These are phyloP conservation scores for Temnothorax ravouxi DNA, from an alignment of 2,888 invertebrate genomes.

Conservation along the genomic window DNA sequence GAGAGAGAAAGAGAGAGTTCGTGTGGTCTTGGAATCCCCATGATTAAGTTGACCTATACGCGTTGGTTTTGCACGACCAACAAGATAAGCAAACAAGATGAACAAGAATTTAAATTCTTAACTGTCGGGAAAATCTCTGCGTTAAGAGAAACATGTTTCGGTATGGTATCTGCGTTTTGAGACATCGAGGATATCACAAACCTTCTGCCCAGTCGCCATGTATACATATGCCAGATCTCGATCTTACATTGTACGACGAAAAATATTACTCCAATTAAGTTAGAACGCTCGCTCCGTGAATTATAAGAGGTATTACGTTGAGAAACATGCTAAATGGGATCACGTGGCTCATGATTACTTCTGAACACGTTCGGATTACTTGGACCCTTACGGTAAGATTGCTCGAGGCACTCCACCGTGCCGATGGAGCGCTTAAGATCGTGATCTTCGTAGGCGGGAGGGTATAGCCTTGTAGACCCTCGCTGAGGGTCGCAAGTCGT, in stretches of 20 bases:
- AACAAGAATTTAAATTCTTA: slow-evolving; percentile 1
- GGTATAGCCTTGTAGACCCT: slow-evolving; percentile 2
- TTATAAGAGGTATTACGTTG: slow-evolving; percentile 43
- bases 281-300: slow-evolving; percentile 19
- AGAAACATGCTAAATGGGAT: slow-evolving; percentile 48
- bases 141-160: not conserved
- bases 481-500: slow-evolving; percentile 41
- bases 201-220: not conserved
- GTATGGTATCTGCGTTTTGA: not conserved
- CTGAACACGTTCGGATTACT: slow-evolving; percentile 49
- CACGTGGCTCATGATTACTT: slow-evolving; percentile 51
- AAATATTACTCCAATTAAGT: slow-evolving; percentile 9
- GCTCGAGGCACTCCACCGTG: slow-evolving; percentile 16
- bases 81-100: not conserved
- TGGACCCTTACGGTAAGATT: slow-evolving; percentile 39
- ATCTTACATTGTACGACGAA: not conserved
- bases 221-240: not conserved
- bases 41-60: slow-evolving; percentile 16
- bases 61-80: not conserved
- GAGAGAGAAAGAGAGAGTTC: not conserved
- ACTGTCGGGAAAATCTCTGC: not conserved
- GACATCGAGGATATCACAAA: not conserved
- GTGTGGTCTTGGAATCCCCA: not conserved
- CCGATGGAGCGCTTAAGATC: slow-evolving; percentile 25
- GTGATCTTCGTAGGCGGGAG: slow-evolving; percentile 38